phyloP scores from a whole-genome alignment of 2,888 invertebrate genomes.

The Onthophagus sagittarius region DNA sequence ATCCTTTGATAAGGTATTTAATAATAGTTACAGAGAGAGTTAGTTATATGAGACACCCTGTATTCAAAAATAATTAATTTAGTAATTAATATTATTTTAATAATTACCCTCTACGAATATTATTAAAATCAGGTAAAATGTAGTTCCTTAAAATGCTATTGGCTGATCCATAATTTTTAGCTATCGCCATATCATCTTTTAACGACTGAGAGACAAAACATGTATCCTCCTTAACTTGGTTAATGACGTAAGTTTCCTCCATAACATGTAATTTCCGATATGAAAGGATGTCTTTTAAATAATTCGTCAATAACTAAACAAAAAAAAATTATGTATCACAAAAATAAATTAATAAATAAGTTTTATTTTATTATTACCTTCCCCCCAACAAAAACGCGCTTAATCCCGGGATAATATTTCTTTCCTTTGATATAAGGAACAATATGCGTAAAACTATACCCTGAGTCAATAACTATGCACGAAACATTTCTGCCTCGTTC shows the following conservation, averaged over 20 bases:
- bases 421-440: conserved; percentile 79
- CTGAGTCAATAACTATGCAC: conserved; percentile 80
- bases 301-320: conserved; percentile 72
- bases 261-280: conserved; percentile 96
- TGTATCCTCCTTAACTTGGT: conserved; percentile 96
- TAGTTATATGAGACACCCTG: too few species aligned
- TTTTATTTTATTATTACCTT: conserved; percentile 53
- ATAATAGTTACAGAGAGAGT: too few species aligned
- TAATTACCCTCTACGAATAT: conserved; percentile 78
- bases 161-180: conserved; percentile 56
- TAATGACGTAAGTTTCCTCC: conserved; percentile 98
- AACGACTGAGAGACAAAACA: conserved; percentile 90
- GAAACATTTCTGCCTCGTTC: conserved; percentile 30
- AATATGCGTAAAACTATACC: conserved; percentile 94
- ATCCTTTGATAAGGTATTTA: too few species aligned
- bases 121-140: conserved; percentile 93
- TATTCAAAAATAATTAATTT: too few species aligned
- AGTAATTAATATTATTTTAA: too few species aligned
- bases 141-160: conserved; percentile 83
- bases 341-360: background rate
- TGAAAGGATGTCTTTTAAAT: conserved; percentile 94
- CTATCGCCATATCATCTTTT: conserved; percentile 70
- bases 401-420: conserved; percentile 61
- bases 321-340: conserved; percentile 9
- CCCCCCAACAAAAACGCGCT: conserved; percentile 91